phyloP scores from a whole-genome alignment of 2,888 invertebrate genomes.

The Latheticus oryzae region DNA sequence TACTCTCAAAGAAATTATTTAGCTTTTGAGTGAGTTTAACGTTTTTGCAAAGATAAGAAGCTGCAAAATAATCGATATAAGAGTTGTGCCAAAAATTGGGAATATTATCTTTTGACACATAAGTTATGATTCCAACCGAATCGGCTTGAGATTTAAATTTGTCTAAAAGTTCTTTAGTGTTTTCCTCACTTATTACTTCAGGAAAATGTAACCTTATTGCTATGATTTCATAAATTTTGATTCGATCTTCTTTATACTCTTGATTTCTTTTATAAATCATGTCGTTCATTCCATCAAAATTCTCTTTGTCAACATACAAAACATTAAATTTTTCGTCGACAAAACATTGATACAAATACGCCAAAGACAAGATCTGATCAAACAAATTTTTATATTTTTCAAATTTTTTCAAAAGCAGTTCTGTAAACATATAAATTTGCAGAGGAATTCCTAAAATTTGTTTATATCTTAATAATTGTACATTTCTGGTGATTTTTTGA shows the following conservation, averaged over 20 bases:
- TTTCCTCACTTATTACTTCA: background rate
- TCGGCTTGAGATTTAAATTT: background rate
- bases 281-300: background rate
- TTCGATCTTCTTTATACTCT: background rate
- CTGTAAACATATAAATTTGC: slow-evolving; percentile 7
- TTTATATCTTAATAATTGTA: background rate
- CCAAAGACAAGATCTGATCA: background rate
- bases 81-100: slow-evolving; percentile 5
- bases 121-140: background rate
- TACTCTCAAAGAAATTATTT: too few relatives aligned
- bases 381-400: slow-evolving; percentile 8
- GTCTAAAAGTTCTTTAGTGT: background rate
- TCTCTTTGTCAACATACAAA: background rate
- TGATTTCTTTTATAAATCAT: background rate
- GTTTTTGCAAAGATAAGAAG: background rate
- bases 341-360: slow-evolving; percentile 7
- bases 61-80: slow-evolving; percentile 17
- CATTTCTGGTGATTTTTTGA: background rate
- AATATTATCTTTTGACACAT: background rate
- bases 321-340: background rate
- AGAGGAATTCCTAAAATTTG: slow-evolving; percentile 8
- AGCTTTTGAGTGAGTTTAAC: too few relatives aligned
- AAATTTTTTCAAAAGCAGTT: background rate
- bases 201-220: background rate
- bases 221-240: background rate